These are phyloP conservation scores for Dendrolimus kikuchii DNA, from an alignment of 1,140 invertebrate species.

Conservation along the genomic window DNA sequence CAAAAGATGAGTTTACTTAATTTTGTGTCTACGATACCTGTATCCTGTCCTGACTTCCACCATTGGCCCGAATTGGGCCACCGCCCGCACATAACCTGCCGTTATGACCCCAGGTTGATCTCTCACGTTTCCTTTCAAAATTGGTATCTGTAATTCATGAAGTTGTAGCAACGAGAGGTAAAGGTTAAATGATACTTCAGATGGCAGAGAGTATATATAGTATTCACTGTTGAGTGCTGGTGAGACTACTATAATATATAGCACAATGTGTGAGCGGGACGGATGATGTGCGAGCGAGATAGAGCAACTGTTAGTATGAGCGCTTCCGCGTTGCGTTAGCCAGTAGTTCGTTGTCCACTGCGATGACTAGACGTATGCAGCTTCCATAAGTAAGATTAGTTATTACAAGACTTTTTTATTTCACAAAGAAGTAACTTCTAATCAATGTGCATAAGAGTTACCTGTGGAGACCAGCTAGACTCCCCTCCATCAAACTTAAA, in stretches of 20 bases:
- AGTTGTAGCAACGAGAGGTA: background rate
- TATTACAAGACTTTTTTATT: background rate
- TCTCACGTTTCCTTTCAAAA: conserved; percentile 59
- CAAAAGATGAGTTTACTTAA: background rate
- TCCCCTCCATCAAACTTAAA: conserved; percentile 94
- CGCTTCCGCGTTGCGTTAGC: too few relatives aligned
- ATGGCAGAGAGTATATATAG: too few relatives aligned
- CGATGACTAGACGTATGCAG: too few relatives aligned
- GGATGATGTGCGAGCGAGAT: too few relatives aligned
- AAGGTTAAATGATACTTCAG: too few relatives aligned
- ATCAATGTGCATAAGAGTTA: conserved; percentile 12
- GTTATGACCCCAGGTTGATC: conserved; percentile 76
- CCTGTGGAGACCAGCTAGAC: conserved; percentile 71
- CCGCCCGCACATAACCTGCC: conserved; percentile 76
- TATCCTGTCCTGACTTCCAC: conserved; percentile 82
- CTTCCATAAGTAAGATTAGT: background rate
- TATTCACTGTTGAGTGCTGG: too few relatives aligned
- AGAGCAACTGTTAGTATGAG: too few relatives aligned
- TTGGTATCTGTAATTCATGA: conserved; percentile 43
- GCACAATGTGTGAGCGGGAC: too few relatives aligned
- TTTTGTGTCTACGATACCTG: conserved; percentile 35
- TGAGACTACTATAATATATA: too few relatives aligned
- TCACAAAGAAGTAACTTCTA: background rate
- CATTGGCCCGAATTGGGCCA: conserved; percentile 76
- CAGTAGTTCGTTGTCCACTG: too few relatives aligned